These are phyloP conservation scores for Phymorhynchus buccinoides DNA, from an alignment of 1,140 invertebrate species.

Conservation along the genomic window DNA sequence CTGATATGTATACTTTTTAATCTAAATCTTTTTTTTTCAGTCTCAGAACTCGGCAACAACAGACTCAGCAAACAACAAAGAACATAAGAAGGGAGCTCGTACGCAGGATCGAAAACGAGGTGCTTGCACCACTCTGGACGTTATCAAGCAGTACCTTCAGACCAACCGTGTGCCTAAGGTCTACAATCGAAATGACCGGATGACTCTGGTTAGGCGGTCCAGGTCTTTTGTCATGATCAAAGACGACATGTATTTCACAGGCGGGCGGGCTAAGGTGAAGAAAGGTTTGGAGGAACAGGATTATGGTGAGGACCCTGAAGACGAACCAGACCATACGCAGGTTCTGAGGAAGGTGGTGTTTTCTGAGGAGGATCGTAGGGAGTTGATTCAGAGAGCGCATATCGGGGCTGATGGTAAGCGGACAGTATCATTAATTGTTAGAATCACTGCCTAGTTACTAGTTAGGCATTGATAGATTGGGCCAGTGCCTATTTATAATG, in stretches of 20 bases:
- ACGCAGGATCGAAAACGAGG: too few species aligned
- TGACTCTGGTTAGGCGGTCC: constrained; percentile 30
- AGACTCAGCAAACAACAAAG: too few species aligned
- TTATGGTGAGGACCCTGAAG: too few species aligned
- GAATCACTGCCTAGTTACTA: too few species aligned
- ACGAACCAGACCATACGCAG: constrained; percentile 24
- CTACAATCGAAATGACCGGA: constrained; percentile 22
- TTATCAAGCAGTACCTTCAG: constrained; percentile 30
- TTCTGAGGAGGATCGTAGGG: neutral
- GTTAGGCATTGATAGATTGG: too few species aligned
- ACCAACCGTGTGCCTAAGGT: constrained; percentile 14
- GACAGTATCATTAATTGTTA: too few species aligned
- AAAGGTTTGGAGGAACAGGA: too few species aligned
- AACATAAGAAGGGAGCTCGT: too few species aligned
- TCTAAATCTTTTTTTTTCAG: too few species aligned
- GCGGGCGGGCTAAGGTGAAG: constrained; percentile 2
- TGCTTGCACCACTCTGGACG: neutral
- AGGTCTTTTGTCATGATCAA: constrained; percentile 37
- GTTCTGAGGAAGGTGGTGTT: constrained; percentile 25
- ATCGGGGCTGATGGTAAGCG: constrained; percentile 31
- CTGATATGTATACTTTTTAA: too few species aligned
- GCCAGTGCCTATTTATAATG: too few species aligned
- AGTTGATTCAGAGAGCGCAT: neutral
- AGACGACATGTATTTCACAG: constrained; percentile 34
- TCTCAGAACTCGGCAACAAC: too few species aligned